Base-by-base conservation (phyloP, 2,888 invertebrate genomes). In the Aethes cnicana region DNA sequence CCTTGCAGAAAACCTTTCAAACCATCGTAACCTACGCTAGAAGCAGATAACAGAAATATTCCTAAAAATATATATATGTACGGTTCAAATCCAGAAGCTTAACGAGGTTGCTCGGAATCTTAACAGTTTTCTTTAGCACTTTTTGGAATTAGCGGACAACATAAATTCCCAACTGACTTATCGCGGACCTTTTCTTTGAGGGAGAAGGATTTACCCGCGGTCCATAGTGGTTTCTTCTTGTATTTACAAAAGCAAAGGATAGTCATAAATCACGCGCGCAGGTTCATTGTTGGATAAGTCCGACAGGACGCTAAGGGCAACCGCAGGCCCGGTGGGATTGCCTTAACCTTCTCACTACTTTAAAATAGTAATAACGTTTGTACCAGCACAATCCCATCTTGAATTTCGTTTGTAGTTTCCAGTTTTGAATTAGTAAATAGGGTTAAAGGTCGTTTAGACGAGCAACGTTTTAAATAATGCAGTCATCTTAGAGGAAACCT, bases 191-290 rank as follows among this genome's bases (percentile, higher is more conserved):
- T 48, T 33, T 48, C 41, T 37, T 47, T 28, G 16, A 18, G 14
- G 35, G 16, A 25, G 14, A 16, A 41, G 39, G 20, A 39, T 47
- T 47, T 47, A 47, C 20, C 28, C 7, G 23, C 6, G 25, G 32
- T 35, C 14, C 49, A 25, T 17, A 26, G 30, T 9, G 21, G 37
- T 11, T 17, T 28, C 16, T 26, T 18, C 23, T 6, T 23, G 54
- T 56, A 50, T 60, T 63, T 42, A 46, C 44, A 18, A 23, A 33
- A 49, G 55, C 52, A 54, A 59, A 56, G 58, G 60, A 61, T 61
- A 63, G 63, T 64, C 63, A 79, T 82, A 81, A 81, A 81, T 83
- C 77, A 76, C 69, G 41, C 65, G 65, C 72, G 74, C 74, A 72
- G 73, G 66, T 71, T 74, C 70, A 77, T 80, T 80, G 77, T 80